Base-by-base conservation (phyloP, 2,113 vertebrate species). In the Amblyopsis rosae region DNA sequence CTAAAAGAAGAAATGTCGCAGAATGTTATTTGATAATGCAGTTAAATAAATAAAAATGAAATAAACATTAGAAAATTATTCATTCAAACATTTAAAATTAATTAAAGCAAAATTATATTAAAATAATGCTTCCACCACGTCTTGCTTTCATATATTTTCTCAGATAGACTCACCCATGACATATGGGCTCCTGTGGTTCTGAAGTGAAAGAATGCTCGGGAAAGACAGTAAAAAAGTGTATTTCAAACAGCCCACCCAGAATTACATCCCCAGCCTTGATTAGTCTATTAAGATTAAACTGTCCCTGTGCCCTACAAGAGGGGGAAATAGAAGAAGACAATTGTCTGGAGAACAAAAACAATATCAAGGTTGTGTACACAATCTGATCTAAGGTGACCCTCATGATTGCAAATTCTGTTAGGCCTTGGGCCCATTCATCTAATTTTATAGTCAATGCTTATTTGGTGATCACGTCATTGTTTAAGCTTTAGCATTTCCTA, bases 241-340 rank as follows among this genome's bases (percentile, higher is more conserved):
- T 59, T 54, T 78, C 83, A 58, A 87, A 87, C 16, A 87, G 46
- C 8, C 86, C 83, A 26, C 86, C 86, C 5, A 87, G 57, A 45
- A 86, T 51, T 15, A 87, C 58, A 54, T 84, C 81, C 53, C 83
- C 86, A 17, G 69, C n/a, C 62, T 72, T 59, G 19, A n/a, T 33
- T 68, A 87, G 67, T 10, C 81, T 68, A 45, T 72, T 76, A 12
- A 87, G 70, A 6, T 11, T 26, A 60, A 87, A 87, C 13, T 65
- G 65, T 16, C 73, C 79, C 58, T 58, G 66, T 5, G 73, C 64
- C 47, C 45, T 60, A 58, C 83, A 81, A 32, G 47, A 17, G 19
- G 16, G n/a, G 41, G 45, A 47, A 19, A 33, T 54, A 15, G 49
- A 75, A n/a, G 49, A 51, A 65, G 45, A 33, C 16, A 12, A 8